Evolutionary conservation across 30 jellyfish, hydroid and myxozoan genomes (phyloP).

Genomic region (Sanderia malayensis): DNA sequence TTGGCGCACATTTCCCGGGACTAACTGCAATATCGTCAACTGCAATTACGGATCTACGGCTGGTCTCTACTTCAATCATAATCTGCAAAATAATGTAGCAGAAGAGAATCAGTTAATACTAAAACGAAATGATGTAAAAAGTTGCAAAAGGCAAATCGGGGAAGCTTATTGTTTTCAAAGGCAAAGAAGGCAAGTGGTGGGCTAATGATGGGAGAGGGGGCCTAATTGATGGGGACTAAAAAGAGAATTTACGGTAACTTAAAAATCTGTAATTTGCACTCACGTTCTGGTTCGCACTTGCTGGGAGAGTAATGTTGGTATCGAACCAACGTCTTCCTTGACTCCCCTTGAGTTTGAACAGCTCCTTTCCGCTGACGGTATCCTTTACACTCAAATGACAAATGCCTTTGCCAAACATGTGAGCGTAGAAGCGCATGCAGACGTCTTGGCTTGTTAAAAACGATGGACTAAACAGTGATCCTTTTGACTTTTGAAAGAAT

Average conservation of each 20-base stretch:
- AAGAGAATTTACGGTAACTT: too few species aligned
- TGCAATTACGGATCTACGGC: conserved; percentile 10
- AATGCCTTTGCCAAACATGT: not conserved
- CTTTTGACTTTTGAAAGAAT: not conserved
- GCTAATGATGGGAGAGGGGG: too few species aligned
- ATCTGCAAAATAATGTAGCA: too few species aligned
- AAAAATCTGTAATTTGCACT: too few species aligned
- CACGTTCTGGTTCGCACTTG: not conserved
- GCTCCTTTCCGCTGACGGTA: not conserved
- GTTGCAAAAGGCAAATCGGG: too few species aligned
- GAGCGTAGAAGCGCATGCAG: conserved; percentile 11
- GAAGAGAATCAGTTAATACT: too few species aligned
- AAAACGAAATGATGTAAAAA: too few species aligned
- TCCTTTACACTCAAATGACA: not conserved
- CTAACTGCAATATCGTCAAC: conserved; percentile 15
- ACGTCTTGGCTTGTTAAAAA: not conserved
- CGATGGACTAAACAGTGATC: not conserved
- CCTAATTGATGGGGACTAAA: too few species aligned
- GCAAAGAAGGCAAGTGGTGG: too few species aligned
- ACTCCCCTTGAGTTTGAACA: not conserved
- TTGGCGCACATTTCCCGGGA: conserved; percentile 11
- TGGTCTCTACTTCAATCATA: conserved; percentile 16
- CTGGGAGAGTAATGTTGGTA: not conserved
- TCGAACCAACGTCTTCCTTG: conserved; percentile 13
- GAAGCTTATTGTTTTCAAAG: too few species aligned